A percentile compares a stretch with the other conserved stretches of the same genome.
Evolutionary conservation across 2,113 vertebrate genomes (phyloP).

Genomic region (Coptodon bakossiorum): DNA sequence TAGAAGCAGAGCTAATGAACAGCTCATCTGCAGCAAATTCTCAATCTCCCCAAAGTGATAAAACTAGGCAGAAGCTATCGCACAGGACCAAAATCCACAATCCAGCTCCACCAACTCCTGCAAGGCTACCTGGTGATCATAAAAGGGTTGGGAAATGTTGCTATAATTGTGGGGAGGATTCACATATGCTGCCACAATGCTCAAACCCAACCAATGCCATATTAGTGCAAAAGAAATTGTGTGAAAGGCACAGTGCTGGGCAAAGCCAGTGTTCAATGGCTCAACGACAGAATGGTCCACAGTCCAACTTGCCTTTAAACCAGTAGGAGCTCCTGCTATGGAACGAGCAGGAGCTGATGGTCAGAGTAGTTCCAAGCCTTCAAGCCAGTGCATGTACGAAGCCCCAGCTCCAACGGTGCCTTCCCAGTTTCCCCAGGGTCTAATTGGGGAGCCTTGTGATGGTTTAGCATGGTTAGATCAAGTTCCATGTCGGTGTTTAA

Average conservation of each 20-base stretch:
- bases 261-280: neutral
- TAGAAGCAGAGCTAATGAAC: no score
- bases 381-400: neutral
- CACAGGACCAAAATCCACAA: no score
- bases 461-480: neutral
- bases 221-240: neutral
- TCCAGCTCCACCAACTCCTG: no score
- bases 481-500: neutral
- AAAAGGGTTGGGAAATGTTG: neutral
- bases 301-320: neutral
- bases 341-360: neutral
- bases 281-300: neutral
- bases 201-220: neutral
- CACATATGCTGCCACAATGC: neutral
- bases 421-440: neutral
- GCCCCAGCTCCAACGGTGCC: neutral
- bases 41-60: no score
- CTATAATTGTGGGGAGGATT: neutral
- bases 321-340: neutral
- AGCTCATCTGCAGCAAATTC: no score
- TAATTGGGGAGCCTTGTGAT: neutral
- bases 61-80: no score
- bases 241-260: neutral
- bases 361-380: neutral
- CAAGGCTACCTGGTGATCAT: no score